Conservation (phyloP, 2,113 vertebrate species). For the Rhinichthys klamathensis region DNA sequence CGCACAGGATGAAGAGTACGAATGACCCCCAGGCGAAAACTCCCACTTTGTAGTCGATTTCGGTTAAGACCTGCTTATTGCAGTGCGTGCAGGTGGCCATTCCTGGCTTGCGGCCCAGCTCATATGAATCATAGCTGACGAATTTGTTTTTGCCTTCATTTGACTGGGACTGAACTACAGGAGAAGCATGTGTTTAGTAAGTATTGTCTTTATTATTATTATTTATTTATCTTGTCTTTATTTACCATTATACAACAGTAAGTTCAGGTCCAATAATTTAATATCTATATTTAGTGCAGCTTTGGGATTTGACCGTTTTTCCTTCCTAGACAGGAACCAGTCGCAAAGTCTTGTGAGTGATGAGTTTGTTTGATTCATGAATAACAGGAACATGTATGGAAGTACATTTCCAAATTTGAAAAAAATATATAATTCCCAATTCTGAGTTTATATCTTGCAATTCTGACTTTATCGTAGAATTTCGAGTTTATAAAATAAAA, state of each 20-base stretch:
- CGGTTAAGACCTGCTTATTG: slow-evolving; percentile 76
- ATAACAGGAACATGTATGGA: too few relatives aligned
- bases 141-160: slow-evolving; percentile 60
- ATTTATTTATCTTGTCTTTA: neutral
- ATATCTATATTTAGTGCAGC: neutral
- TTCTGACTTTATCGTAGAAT: too few relatives aligned
- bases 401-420: too few relatives aligned
- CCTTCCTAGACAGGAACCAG: too few relatives aligned
- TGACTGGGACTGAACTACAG: slow-evolving; percentile 30
- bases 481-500: too few relatives aligned
- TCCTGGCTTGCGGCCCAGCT: slow-evolving; percentile 61
- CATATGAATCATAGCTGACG: slow-evolving; percentile 66
- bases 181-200: neutral
- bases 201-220: neutral
- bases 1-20: slow-evolving; percentile 76
- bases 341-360: too few relatives aligned
- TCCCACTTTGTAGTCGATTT: slow-evolving; percentile 74
- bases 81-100: slow-evolving; percentile 74
- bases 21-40: slow-evolving; percentile 78
- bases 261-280: neutral
- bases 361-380: too few relatives aligned
- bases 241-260: neutral
- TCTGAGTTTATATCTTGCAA: too few relatives aligned
- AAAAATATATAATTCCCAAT: too few relatives aligned
- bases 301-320: too few relatives aligned